Evolutionary conservation across 2,888 invertebrate species (phyloP).

Genomic region (Apamea epomidion): DNA sequence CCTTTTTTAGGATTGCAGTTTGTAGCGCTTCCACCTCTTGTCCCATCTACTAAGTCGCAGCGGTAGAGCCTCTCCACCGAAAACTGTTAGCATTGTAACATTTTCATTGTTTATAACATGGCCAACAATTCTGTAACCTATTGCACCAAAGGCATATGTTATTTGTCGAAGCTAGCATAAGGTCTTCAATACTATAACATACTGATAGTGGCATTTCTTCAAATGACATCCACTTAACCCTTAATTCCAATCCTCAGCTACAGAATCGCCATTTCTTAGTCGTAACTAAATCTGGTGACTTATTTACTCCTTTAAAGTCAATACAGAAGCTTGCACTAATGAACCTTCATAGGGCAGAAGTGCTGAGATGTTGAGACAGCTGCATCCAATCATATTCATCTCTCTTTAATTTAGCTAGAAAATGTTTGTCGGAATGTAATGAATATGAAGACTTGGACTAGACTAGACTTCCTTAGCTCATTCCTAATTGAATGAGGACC

Average conservation of each 20-base stretch:
- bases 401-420: neutral
- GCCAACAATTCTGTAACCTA: neutral
- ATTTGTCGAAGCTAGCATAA: neutral
- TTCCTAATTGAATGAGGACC: constrained; percentile 3
- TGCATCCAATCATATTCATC: neutral
- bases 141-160: neutral
- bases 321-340: neutral
- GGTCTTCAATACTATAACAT: neutral
- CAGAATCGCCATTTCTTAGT: neutral
- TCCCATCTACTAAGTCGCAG: neutral
- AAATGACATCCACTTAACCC: neutral
- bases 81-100: neutral
- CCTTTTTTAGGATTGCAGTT: neutral
- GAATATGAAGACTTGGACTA: neutral
- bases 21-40: neutral
- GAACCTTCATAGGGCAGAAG: neutral
- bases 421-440: neutral
- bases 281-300: neutral
- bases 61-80: neutral
- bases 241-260: neutral
- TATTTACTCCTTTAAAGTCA: neutral
- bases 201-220: neutral
- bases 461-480: neutral
- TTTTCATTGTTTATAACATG: neutral
- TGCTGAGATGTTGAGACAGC: neutral